Base-by-base conservation (phyloP, 2,113 vertebrate genomes). In the Pelobates fuscus region DNA sequence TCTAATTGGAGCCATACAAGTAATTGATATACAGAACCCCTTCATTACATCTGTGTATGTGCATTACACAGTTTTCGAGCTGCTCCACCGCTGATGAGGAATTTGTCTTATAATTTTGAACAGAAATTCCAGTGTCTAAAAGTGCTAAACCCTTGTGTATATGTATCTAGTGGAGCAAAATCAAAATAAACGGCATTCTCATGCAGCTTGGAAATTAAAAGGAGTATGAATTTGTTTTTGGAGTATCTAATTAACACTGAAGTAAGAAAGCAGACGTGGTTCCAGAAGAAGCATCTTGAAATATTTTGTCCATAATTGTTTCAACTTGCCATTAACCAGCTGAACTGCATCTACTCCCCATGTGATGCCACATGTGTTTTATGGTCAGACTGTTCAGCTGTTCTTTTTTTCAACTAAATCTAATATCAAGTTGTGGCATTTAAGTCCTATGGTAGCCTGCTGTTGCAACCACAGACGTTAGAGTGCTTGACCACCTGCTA, bases 341-440 rank as follows among this genome's bases (percentile, higher is more conserved):
- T 59, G 55, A 77, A 57, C 41, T 15, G 26, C n/a, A 49, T 57
- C 58, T 15, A 18, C 20, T 23, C 27, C 14, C 32, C 21, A 20
- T 20, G 23, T 44, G 55, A 59, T 30, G 27, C 55, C 43, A 67
- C 43, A 52, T 68, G 65, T 68, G 64, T 67, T 67, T 20, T 26
- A 15, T 26, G 55, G 57, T 52, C 65, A 46, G 2, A 67, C 25
- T 15, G n/a, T 60, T 77, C 73, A 77, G 73, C 73, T 77, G 73
- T 76, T 76, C 30, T 43, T 46, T 25, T 49, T 76, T 76, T 67
- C 54, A 76, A 68, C 49, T 52, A 60, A 67, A 43, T 61, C 25
- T 67, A 76, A 77, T 61, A 68, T 58, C 55, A 77, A 68, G 64
- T 61, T 68, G 65, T 77, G 73, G 73, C 73, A 68, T 68, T 76